Evolutionary conservation across 2,888 invertebrate species (phyloP).

Genomic region (Agrilus mali): DNA sequence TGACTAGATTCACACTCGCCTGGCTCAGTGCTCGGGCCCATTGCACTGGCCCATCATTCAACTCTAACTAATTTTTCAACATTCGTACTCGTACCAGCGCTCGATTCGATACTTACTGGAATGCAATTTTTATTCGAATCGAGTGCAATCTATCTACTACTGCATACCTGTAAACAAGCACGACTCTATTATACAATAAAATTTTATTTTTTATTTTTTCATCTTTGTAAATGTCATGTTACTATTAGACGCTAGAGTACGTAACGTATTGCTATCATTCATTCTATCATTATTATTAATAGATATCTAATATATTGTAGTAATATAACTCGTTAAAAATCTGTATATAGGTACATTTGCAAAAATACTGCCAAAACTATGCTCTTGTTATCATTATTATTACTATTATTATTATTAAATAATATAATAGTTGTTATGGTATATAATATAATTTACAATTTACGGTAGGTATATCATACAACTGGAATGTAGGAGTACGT

Average conservation of each 20-base stretch:
- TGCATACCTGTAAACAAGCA: too few relatives aligned
- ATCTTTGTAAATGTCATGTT: too few relatives aligned
- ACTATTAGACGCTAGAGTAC: neutral
- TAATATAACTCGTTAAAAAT: conserved; percentile 18
- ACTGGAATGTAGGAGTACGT: too few relatives aligned
- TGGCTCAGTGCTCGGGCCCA: conserved; percentile 29
- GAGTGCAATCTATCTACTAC: too few relatives aligned
- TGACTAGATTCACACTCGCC: conserved; percentile 37
- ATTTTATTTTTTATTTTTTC: too few relatives aligned
- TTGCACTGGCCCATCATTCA: conserved; percentile 28
- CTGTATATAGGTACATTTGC: conserved; percentile 27
- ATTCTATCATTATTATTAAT: neutral
- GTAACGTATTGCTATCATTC: neutral
- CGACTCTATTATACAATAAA: too few relatives aligned
- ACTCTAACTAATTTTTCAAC: conserved; percentile 1
- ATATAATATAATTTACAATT: too few relatives aligned
- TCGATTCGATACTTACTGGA: conserved; percentile 1
- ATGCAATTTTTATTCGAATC: neutral
- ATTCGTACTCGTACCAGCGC: conserved; percentile 3
- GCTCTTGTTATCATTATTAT: conserved; percentile 14
- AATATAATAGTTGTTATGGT: too few relatives aligned
- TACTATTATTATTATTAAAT: too few relatives aligned
- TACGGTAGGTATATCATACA: too few relatives aligned
- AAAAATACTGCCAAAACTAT: conserved; percentile 37
- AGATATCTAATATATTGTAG: conserved; percentile 12